phyloP scores from a whole-genome alignment of 2,113 vertebrate genomes.

The zebrafish (Danio rerio) region DNA sequence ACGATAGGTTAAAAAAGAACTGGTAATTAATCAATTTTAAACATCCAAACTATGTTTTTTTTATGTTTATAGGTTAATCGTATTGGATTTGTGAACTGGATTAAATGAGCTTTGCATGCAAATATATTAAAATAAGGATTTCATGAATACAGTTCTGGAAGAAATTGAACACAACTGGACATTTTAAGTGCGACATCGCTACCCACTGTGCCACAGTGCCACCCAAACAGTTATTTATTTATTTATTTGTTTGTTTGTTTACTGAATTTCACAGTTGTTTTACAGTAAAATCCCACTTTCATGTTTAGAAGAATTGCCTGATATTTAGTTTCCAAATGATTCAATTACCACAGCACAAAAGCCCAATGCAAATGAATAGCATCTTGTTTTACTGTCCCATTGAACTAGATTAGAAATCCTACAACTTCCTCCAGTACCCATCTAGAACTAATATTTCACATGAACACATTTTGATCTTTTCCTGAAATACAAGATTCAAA shows the following conservation, averaged over 20 bases:
- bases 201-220: too few relatives aligned
- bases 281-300: background rate
- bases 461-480: background rate
- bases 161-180: too few relatives aligned
- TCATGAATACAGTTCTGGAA: too few relatives aligned
- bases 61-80: too few relatives aligned
- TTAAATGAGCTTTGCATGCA: too few relatives aligned
- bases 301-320: background rate
- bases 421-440: background rate
- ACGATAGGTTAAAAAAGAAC: too few relatives aligned
- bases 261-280: background rate
- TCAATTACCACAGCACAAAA: background rate
- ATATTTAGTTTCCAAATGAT: background rate
- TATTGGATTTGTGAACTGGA: too few relatives aligned
- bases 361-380: background rate
- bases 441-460: slow-evolving; percentile 1
- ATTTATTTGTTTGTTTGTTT: background rate
- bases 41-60: too few relatives aligned
- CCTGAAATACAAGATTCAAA: slow-evolving; percentile 12
- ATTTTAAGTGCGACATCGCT: too few relatives aligned
- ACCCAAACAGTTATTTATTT: too few relatives aligned
- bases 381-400: background rate
- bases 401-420: background rate
- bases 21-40: too few relatives aligned
- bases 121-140: too few relatives aligned